Conservation (phyloP, 37 sponge, comb jelly and placozoan species). For the Crambe crambe region DNA sequence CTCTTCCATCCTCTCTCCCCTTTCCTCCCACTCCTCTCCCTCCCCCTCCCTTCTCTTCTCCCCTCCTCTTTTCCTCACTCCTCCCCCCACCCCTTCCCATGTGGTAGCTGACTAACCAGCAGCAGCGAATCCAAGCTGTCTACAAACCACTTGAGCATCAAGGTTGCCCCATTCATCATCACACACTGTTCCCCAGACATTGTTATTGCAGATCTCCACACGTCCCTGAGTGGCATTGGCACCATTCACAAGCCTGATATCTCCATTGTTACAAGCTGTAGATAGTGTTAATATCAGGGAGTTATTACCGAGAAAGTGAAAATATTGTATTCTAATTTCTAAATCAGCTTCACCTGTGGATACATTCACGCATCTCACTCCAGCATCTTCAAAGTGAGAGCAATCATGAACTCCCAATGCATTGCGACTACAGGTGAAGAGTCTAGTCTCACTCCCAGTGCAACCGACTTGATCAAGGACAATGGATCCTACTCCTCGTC, state of each 20-base stretch:
- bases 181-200: constrained; percentile 8
- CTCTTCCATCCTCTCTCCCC: too few species aligned
- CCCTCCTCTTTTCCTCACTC: too few species aligned
- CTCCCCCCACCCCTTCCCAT: too few species aligned
- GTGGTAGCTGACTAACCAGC: too few species aligned
- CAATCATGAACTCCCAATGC: background rate
- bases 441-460: background rate
- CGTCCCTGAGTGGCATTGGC: background rate
- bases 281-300: too few species aligned
- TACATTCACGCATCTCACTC: background rate
- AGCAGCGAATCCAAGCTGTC: background rate
- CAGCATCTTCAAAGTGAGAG: background rate
- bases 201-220: background rate
- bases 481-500: background rate
- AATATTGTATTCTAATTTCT: background rate
- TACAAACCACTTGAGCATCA: constrained; percentile 6
- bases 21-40: too few species aligned
- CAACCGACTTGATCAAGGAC: background rate
- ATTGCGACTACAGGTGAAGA: background rate
- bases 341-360: background rate
- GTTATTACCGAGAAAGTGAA: too few species aligned
- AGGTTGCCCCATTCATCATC: background rate
- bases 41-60: too few species aligned
- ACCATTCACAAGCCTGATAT: background rate
- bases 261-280: background rate